Conservation (phyloP, 2,113 vertebrate species). For the Myrmecobius fasciatus region DNA sequence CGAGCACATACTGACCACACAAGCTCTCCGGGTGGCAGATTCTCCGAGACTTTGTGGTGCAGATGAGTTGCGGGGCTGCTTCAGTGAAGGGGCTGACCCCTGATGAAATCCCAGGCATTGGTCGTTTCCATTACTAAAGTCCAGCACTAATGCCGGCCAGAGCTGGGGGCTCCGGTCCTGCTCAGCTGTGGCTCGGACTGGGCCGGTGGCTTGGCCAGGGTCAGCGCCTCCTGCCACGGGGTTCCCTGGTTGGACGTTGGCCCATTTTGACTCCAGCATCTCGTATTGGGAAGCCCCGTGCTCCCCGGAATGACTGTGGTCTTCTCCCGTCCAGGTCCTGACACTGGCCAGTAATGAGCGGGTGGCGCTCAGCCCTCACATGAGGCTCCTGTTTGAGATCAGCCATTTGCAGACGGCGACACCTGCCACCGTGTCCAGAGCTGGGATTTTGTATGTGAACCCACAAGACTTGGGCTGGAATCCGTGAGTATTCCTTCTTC, state of each 20-base stretch:
- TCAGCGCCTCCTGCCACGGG: no score
- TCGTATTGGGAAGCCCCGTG: not conserved
- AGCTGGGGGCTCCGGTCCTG: no score
- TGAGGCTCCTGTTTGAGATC: constrained; percentile 80
- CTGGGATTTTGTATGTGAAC: constrained; percentile 76
- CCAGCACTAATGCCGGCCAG: not conserved
- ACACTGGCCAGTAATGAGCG: constrained; percentile 77
- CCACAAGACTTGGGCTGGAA: constrained; percentile 78
- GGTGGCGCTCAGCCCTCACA: constrained; percentile 66
- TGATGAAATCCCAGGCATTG: not conserved
- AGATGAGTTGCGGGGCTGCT: not conserved
- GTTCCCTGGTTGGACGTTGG: no score
- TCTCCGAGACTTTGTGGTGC: not conserved
- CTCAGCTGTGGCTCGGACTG: no score
- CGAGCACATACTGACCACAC: not conserved
- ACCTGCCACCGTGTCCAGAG: constrained; percentile 76
- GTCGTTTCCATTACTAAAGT: not conserved
- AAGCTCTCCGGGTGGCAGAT: not conserved
- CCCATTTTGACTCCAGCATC: not conserved
- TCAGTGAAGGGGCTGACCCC: not conserved
- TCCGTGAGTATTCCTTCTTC: constrained; percentile 71
- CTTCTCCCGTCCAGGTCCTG: constrained; percentile 69
- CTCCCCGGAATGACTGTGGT: not conserved
- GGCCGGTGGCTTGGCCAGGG: not conserved
- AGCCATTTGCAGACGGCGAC: constrained; percentile 71